Conservation (phyloP, 1,140 invertebrate genomes). For the Cotesia chilonis region DNA sequence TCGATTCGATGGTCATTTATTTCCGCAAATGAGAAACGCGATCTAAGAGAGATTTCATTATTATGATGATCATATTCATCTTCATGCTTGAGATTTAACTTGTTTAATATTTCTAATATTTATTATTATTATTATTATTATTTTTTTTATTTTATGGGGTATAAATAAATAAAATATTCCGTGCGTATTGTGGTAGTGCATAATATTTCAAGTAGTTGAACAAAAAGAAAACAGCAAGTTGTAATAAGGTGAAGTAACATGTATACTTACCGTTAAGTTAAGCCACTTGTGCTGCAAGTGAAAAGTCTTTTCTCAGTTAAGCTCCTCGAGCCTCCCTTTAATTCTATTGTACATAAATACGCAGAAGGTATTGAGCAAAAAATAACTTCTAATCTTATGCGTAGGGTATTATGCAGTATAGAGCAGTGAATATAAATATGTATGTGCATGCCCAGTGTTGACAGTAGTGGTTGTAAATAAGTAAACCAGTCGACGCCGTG, state of each 20-base stretch:
- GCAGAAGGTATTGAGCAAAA: background rate
- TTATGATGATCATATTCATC: background rate
- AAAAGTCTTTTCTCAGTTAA: background rate
- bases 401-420: background rate
- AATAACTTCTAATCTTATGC: slow-evolving; percentile 19
- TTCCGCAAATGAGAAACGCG: slow-evolving; percentile 24
- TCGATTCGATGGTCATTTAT: slow-evolving; percentile 31
- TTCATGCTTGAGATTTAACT: background rate
- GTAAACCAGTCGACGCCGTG: slow-evolving; percentile 24
- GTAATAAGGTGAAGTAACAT: too few relatives aligned
- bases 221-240: too few relatives aligned
- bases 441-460: background rate
- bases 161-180: too few relatives aligned
- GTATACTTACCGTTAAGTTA: too few relatives aligned
- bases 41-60: background rate
- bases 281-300: background rate
- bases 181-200: too few relatives aligned
- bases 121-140: background rate
- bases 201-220: too few relatives aligned
- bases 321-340: background rate
- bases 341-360: slow-evolving; percentile 20
- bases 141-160: too few relatives aligned
- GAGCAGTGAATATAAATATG: background rate
- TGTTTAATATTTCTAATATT: background rate
- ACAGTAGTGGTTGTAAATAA: too few relatives aligned